These are phyloP conservation scores for Linurgus olivaceus DNA, from an alignment of 2,797 vertebrate genomes.

Conservation along the genomic window DNA sequence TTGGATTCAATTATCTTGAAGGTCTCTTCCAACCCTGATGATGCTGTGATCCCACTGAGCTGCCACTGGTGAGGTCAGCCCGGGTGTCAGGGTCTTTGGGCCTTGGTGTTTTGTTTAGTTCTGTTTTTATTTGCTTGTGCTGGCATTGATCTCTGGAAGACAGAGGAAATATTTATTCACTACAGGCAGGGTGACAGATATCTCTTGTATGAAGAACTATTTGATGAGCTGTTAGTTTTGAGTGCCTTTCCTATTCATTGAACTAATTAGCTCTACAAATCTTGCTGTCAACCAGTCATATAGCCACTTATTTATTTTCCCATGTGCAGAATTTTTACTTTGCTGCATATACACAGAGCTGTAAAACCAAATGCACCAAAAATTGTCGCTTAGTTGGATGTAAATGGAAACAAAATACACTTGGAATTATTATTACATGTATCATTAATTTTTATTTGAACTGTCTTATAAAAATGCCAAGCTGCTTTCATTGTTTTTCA, in stretches of 20 bases:
- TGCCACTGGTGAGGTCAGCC: background rate
- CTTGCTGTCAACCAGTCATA: slow-evolving; percentile 60
- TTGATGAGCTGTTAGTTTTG: slow-evolving; percentile 68
- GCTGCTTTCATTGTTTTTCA: slow-evolving; percentile 22
- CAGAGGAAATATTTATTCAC: slow-evolving; percentile 48
- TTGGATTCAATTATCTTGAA: background rate
- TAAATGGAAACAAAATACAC: slow-evolving; percentile 59
- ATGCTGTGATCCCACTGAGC: background rate
- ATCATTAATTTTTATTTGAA: slow-evolving; percentile 69
- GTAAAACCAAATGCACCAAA: slow-evolving; percentile 57
- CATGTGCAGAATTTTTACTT: slow-evolving; percentile 41
- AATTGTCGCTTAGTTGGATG: slow-evolving; percentile 54
- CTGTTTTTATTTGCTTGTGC: background rate
- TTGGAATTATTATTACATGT: slow-evolving; percentile 66
- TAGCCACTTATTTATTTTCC: slow-evolving; percentile 56
- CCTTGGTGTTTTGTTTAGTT: background rate
- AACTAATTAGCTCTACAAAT: slow-evolving; percentile 69
- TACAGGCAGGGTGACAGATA: slow-evolving; percentile 45
- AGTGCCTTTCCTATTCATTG: slow-evolving; percentile 67
- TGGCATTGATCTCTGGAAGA: slow-evolving; percentile 1
- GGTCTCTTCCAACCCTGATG: background rate
- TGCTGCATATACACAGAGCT: slow-evolving; percentile 14
- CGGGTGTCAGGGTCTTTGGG: fast-evolving
- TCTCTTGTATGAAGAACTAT: slow-evolving; percentile 56
- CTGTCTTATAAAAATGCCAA: slow-evolving; percentile 48